These are phyloP conservation scores for Calidris pygmaea DNA, from an alignment of 2,113 vertebrate species.

Conservation along the genomic window DNA sequence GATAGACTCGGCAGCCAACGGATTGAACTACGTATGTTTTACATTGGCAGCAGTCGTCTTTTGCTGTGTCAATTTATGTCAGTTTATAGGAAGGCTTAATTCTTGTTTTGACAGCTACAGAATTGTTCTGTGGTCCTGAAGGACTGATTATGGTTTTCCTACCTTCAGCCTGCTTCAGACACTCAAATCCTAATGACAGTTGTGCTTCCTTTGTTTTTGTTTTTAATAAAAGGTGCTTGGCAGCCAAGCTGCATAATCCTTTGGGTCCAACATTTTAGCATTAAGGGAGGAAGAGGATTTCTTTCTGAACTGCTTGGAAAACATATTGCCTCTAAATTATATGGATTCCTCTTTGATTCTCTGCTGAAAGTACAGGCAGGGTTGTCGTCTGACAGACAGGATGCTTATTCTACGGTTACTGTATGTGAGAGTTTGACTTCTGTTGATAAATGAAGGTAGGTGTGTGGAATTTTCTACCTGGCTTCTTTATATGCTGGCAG, in stretches of 20 bases:
- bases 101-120: conserved; percentile 51
- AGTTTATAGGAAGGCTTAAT: conserved; percentile 19
- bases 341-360: not conserved
- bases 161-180: conserved; percentile 1
- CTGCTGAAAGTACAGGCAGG: not conserved
- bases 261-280: not conserved
- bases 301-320: not conserved
- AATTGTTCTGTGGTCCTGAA: conserved; percentile 30
- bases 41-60: not conserved
- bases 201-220: not conserved
- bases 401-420: not conserved
- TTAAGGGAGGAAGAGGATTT: not conserved
- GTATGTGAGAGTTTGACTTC: not conserved
- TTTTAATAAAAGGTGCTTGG: not conserved
- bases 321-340: not conserved
- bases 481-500: rapidly evolving
- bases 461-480: not conserved
- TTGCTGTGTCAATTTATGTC: conserved; percentile 12
- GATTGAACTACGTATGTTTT: not conserved
- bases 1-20: not conserved
- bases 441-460: not conserved
- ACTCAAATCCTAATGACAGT: conserved; percentile 12
- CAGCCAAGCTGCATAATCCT: not conserved
- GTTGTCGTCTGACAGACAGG: not conserved
- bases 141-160: conserved; percentile 39